A percentile compares a stretch with the other conserved stretches of the same genome.
These are phyloP conservation scores for Bradypus variegatus DNA, from an alignment of 2,797 vertebrate species.

Conservation along the genomic window DNA sequence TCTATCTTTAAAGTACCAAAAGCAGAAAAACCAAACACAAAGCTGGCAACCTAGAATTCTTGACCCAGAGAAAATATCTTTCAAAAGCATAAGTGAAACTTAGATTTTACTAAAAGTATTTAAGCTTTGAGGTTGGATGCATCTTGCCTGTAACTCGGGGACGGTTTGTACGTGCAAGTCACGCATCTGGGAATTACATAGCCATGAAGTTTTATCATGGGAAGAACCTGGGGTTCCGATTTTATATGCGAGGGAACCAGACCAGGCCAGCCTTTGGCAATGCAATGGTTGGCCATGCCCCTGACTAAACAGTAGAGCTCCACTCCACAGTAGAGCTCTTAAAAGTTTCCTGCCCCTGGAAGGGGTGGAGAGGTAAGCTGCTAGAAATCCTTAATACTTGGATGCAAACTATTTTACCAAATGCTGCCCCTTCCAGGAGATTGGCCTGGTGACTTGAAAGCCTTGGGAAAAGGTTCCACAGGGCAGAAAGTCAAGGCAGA, in stretches of 20 bases:
- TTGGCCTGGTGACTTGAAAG: not conserved
- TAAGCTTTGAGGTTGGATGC: not conserved
- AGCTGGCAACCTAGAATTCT: too few relatives aligned
- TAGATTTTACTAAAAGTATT: not conserved
- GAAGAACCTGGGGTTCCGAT: not conserved
- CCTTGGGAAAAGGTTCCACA: not conserved
- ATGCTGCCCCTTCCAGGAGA: not conserved
- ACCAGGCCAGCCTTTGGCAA: not conserved
- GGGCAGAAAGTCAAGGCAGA: too few relatives aligned
- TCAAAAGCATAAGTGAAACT: not conserved
- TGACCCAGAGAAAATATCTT: too few relatives aligned
- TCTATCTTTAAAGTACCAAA: too few relatives aligned
- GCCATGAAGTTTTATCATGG: not conserved
- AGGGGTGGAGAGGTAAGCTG: not conserved
- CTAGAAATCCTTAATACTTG: not conserved
- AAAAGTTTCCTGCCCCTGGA: not conserved
- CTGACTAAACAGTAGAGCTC: not conserved
- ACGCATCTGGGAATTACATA: not conserved
- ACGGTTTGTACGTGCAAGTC: not conserved
- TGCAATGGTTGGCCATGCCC: not conserved
- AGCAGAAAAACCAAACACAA: too few relatives aligned
- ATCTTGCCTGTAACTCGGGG: not conserved
- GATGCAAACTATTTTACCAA: not conserved
- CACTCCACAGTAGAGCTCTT: not conserved
- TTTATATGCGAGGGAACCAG: too few relatives aligned